Evolutionary conservation across 2,113 vertebrate species (phyloP).

Genomic region (Elanus axillaris): DNA sequence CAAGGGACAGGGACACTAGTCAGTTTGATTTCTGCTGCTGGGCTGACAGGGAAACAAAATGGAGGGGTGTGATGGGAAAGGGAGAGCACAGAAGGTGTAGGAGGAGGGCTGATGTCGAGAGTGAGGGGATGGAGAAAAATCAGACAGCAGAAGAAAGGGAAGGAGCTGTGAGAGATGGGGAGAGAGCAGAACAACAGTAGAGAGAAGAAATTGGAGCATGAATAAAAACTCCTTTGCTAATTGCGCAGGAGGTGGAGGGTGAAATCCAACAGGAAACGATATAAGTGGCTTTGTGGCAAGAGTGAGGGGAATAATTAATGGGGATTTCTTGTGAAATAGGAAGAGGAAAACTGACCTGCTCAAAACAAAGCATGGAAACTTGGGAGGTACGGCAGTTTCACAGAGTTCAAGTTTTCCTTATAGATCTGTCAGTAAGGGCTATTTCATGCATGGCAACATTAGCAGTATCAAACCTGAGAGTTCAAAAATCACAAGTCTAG

Average conservation of each 20-base stretch:
- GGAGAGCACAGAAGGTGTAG: neutral
- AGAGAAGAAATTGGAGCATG: neutral
- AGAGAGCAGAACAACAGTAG: neutral
- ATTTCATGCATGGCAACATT: neutral
- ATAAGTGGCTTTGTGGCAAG: neutral
- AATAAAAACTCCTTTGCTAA: neutral
- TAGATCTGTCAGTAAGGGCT: neutral
- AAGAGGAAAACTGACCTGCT: neutral
- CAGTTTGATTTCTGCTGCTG: neutral
- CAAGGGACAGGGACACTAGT: neutral
- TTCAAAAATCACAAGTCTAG: neutral
- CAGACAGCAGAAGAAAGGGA: neutral
- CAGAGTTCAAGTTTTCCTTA: neutral
- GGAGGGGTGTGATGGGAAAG: neutral
- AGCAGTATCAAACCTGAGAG: neutral
- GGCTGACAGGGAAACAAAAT: neutral
- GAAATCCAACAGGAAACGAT: conserved; percentile 17
- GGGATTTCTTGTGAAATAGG: neutral
- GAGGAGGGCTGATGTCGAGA: neutral
- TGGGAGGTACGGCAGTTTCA: neutral
- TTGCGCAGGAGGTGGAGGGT: neutral
- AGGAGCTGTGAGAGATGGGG: neutral
- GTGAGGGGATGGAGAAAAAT: neutral
- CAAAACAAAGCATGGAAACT: neutral
- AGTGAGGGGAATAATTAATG: neutral